Percentiles rank a stretch among this genome's conserved stretches.
phyloP scores from a whole-genome alignment of 64 coral and sea anemone genomes.

The Pocillopora damicornis region DNA sequence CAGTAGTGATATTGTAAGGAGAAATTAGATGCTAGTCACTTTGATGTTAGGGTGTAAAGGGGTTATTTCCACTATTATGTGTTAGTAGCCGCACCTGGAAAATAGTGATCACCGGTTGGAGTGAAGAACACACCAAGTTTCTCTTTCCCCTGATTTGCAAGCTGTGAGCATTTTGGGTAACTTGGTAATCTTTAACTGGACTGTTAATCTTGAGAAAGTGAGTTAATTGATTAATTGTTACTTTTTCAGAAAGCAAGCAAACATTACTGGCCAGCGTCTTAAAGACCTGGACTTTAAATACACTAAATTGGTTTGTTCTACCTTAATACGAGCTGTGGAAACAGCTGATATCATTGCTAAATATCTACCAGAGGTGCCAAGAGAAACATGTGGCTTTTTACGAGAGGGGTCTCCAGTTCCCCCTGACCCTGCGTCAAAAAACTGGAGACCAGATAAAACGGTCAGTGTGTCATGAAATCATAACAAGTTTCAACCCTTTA shows the following conservation, averaged over 20 bases:
- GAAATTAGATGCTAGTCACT: too few relatives aligned
- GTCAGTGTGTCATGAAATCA: constrained; percentile 41
- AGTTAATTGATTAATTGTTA: too few relatives aligned
- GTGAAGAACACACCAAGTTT: too few relatives aligned
- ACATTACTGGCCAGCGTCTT: constrained; percentile 71
- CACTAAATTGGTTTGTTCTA: constrained; percentile 78
- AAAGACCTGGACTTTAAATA: constrained; percentile 64
- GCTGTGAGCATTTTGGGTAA: too few relatives aligned
- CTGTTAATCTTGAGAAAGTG: too few relatives aligned
- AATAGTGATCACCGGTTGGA: too few relatives aligned
- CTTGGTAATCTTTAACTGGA: too few relatives aligned
- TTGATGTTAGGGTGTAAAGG: too few relatives aligned
- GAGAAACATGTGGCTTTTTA: constrained; percentile 68
- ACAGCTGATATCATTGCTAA: constrained; percentile 90
- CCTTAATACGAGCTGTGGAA: constrained; percentile 69
- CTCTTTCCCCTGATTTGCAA: too few relatives aligned
- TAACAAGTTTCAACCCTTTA: background rate
- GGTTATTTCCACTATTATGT: too few relatives aligned
- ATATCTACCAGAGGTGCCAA: constrained; percentile 63
- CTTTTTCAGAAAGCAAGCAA: constrained; percentile 67
- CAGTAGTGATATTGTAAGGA: too few relatives aligned
- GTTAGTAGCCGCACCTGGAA: too few relatives aligned
- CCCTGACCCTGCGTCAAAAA: constrained; percentile 78
- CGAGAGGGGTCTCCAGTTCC: constrained; percentile 78
- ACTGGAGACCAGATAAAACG: constrained; percentile 75